Percentiles rank a stretch among this genome's conserved stretches.
Evolutionary conservation across 2,113 vertebrate species (phyloP).

Genomic region (Thunnus thynnus): DNA sequence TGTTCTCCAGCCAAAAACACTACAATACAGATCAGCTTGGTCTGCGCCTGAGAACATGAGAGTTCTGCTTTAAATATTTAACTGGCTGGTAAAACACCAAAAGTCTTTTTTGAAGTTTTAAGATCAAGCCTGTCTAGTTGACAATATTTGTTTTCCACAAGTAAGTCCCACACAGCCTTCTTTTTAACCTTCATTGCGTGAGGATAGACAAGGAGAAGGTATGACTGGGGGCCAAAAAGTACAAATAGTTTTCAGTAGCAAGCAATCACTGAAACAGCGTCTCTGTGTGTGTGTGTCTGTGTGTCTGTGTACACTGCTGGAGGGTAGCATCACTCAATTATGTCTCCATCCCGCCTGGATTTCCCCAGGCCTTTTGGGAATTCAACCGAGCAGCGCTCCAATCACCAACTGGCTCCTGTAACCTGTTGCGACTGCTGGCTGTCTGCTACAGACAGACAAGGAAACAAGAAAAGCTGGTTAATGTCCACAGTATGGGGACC

Average conservation of each 20-base stretch:
- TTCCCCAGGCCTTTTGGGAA: conserved; percentile 32
- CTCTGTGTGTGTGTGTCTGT: conserved; percentile 5
- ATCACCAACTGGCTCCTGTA: conserved; percentile 43
- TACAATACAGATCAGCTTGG: not conserved
- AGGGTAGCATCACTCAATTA: conserved; percentile 50
- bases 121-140: not conserved
- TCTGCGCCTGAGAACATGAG: not conserved
- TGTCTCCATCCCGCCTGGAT: conserved; percentile 24
- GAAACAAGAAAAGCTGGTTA: conserved; percentile 25
- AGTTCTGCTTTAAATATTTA: not conserved
- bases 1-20: not conserved
- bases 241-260: conserved; percentile 19
- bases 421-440: conserved; percentile 45
- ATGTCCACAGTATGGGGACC: conserved; percentile 16
- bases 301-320: not conserved
- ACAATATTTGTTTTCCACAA: conserved; percentile 1
- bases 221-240: conserved; percentile 2
- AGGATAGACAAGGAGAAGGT: not conserved
- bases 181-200: conserved; percentile 7
- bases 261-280: conserved; percentile 18
- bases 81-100: not conserved
- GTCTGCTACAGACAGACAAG: conserved; percentile 29
- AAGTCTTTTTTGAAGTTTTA: not conserved
- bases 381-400: conserved; percentile 21
- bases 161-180: not conserved